phyloP scores from a whole-genome alignment of 2,113 vertebrate species.

The Toxotes chatareus region DNA sequence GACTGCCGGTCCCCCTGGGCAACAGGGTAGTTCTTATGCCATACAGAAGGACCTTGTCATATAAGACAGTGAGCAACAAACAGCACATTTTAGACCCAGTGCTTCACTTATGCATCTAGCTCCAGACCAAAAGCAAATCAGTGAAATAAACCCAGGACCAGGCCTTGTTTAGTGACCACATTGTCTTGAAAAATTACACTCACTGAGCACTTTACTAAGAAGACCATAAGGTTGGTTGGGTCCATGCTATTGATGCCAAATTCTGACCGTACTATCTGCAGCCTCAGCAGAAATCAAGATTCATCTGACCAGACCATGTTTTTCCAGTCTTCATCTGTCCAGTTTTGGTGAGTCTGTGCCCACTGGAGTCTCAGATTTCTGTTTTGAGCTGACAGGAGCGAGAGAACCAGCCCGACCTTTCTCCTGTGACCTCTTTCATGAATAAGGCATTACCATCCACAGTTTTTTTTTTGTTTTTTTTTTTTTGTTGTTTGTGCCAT shows the following conservation, averaged over 20 bases:
- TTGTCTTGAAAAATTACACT: neutral
- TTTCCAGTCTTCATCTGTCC: no score
- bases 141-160: neutral
- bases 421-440: neutral
- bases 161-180: neutral
- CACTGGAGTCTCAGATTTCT: neutral
- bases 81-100: neutral
- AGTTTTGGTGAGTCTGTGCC: no score
- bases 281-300: no score
- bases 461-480: no score
- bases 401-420: neutral
- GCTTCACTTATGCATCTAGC: no score
- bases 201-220: neutral
- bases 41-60: conserved; percentile 89
- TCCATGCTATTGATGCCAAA: no score
- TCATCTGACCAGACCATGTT: no score
- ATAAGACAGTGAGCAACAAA: neutral
- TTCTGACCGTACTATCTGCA: no score
- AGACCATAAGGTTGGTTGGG: neutral
- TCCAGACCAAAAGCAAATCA: neutral
- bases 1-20: conserved; percentile 92
- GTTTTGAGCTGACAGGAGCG: neutral
- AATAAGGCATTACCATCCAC: no score
- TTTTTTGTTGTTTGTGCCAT: no score
- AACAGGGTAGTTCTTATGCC: conserved; percentile 91